Percentiles rank a stretch among this genome's conserved stretches.
These are phyloP conservation scores for Salvelinus alpinus DNA, from an alignment of 2,113 vertebrate genomes.

Conservation along the genomic window DNA sequence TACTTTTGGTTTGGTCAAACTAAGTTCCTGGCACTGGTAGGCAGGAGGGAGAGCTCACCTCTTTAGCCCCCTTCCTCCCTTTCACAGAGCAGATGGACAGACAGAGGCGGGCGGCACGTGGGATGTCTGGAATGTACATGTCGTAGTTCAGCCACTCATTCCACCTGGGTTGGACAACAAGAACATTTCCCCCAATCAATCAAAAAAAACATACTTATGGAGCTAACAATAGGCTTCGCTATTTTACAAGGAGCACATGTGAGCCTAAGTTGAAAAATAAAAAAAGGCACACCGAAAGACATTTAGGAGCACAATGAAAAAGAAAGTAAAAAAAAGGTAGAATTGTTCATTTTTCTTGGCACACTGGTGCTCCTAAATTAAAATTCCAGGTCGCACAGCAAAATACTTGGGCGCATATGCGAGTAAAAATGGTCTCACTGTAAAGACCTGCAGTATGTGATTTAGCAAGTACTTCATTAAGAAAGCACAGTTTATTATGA, in stretches of 20 bases:
- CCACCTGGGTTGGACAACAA: constrained; percentile 77
- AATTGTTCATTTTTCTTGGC: too few relatives aligned
- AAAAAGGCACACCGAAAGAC: too few relatives aligned
- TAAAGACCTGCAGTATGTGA: background rate
- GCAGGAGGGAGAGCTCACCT: constrained; percentile 72
- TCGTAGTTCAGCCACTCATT: constrained; percentile 96
- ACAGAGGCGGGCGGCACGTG: constrained; percentile 93
- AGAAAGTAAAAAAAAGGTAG: too few relatives aligned
- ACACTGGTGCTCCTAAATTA: too few relatives aligned
- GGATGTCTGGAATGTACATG: constrained; percentile 96
- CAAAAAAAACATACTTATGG: constrained; percentile 33
- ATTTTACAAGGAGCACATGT: too few relatives aligned
- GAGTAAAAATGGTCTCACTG: too few relatives aligned
- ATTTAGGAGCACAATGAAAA: too few relatives aligned
- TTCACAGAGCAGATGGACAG: constrained; percentile 98
- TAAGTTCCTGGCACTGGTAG: too few relatives aligned
- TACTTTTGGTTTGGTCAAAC: too few relatives aligned
- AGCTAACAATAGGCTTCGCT: background rate
- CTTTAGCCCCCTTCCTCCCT: constrained; percentile 95
- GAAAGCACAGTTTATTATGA: background rate
- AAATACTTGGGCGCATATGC: too few relatives aligned
- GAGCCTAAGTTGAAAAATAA: too few relatives aligned
- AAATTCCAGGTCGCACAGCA: too few relatives aligned
- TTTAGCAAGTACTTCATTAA: background rate
- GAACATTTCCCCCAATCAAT: background rate